Conservation (phyloP, 2,797 vertebrate species). For the Petrocephalus sullivani region DNA sequence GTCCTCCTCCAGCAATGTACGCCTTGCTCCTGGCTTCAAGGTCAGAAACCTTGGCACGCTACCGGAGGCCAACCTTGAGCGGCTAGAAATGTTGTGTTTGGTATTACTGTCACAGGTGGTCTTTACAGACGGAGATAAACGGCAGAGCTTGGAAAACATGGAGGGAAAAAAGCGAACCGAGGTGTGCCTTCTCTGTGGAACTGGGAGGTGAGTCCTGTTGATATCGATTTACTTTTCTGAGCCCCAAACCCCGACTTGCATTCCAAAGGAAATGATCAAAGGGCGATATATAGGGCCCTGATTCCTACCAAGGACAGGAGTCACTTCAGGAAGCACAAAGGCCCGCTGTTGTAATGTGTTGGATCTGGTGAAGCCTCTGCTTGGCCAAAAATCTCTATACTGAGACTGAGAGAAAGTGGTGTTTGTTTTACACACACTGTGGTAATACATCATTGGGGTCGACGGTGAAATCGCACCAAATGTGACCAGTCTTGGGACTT, state of each 20-base stretch:
- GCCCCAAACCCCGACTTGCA: neutral
- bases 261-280: neutral
- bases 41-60: slow-evolving; percentile 48
- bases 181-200: neutral
- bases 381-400: neutral
- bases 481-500: neutral
- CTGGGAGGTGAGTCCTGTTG: neutral
- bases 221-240: slow-evolving; percentile 3
- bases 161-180: slow-evolving; percentile 15
- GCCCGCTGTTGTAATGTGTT: neutral
- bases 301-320: slow-evolving; percentile 10
- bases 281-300: neutral
- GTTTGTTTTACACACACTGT: slow-evolving; percentile 2
- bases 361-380: neutral
- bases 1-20: neutral
- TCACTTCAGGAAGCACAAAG: neutral
- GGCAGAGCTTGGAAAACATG: slow-evolving; percentile 37
- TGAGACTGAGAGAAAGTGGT: neutral
- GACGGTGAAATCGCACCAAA: neutral
- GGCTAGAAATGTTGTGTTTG: slow-evolving; percentile 43
- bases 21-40: slow-evolving; percentile 46
- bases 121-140: slow-evolving; percentile 46
- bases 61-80: slow-evolving; percentile 49
- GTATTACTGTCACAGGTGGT: slow-evolving; percentile 56
- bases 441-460: neutral